Base-by-base conservation (phyloP, 2,797 vertebrate genomes). In the Lepus townsendii region DNA sequence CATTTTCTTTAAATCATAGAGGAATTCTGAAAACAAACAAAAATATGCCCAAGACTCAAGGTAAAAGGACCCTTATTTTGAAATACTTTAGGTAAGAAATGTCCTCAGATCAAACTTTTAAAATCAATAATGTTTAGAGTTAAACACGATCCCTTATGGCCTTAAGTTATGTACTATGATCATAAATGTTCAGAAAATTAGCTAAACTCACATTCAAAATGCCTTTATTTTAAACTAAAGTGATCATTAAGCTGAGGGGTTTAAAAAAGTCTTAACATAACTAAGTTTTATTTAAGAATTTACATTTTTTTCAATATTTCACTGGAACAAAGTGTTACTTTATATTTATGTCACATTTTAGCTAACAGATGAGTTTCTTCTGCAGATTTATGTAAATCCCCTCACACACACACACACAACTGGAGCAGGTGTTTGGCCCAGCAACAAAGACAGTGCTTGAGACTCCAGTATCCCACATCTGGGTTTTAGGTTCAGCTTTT, bases 161-260 rank as follows among this genome's bases (percentile, higher is more conserved):
- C 47, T 78, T 87, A 54, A 35, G 19, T 52, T 62, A 80, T 65
- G 54, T 69, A 65, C 60, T 57, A 5, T 82, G 62, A 87, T 66
- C 90, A 52, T 38, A 65, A 32, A 14, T 50, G 19, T 90, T 65
- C 66, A 42, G 3, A 66, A 96, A 91, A 88, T 71, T 32, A 92
- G 60, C 17, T 75, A 84, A 80, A 66, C 12, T 11, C 4, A 2
- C 22, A 54, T 68, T 93, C 52, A 87, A 71, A 94, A 93, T 68
- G 11, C 30, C 42, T 91, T 82, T 60, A 38, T 88, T 88, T 90
- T 88, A 87, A 95, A 72, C 8, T 71, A 91, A 94, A 90, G 73
- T 89, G 22, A 47, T 47, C 42, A 47, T 47, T 47, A 47, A 57
- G 54, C 54, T 57, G 17, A 57, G 16, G 54, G 19, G 54, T 57